Base-by-base conservation (phyloP, 1,140 invertebrate species). In the Ylistrum balloti region DNA sequence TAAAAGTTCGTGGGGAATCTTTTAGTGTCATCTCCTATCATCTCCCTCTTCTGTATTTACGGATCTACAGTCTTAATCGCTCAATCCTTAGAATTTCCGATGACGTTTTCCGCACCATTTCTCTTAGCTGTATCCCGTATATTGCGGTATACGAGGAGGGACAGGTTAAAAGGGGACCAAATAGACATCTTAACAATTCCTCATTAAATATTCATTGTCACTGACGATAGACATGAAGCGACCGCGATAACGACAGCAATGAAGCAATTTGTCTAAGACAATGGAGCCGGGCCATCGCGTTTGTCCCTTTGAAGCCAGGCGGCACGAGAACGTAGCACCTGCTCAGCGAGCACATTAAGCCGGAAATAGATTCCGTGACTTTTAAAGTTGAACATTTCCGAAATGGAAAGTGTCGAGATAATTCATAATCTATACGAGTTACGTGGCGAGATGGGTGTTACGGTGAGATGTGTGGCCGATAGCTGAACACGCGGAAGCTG, bases 401-500 rank as follows among this genome's bases (percentile, higher is more conserved):
- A 74, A 74, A 74, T 74, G 56, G 56, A 74, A 74, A 74, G 56
- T 74, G 56, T 74, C 56, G 56, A 74, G 56, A 74, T 74, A 74
- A 74, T 74, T 74, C 56, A 74, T 74, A 74, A 74, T 74, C 56
- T 74, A 74, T 74, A 74, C 56, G 56, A 74, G 56, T 74, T 74
- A 74, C 56, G 56, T 74, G 56, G 56, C 56, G n/a, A 74, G 56
- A 74, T 74, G 56, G n/a, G 56, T 28, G n/a, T 74, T 28, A 17
- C 22, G 22, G 56, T 74, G 17, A 74, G 56, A 74, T 74, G 22
- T 74, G 22, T 5, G 17, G 22, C 56, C 17, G 56, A 74, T 74
- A 74, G n/a, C 56, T 1, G n/a, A 3, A 74, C 56, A 74, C 56
- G 56, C 56, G n/a, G 56, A 74, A 74, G 56, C 56, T 28, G 56